Conservation (phyloP, 1,140 invertebrate genomes). For the Platyura marginata region DNA sequence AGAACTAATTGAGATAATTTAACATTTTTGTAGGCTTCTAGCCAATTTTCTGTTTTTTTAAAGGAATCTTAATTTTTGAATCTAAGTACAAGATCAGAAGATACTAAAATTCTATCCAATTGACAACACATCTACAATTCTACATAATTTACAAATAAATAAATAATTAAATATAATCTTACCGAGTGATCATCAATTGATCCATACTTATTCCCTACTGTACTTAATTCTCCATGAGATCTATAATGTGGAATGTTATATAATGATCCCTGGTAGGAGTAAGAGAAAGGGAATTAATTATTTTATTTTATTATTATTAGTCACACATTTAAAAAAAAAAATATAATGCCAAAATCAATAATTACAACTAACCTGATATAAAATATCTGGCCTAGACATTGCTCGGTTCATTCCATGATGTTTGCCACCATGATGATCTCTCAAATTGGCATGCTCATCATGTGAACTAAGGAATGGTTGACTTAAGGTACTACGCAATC, state of each 20-base stretch:
- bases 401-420: slow-evolving; percentile 37
- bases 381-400: slow-evolving; percentile 70
- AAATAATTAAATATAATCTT: neutral
- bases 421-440: too few species aligned
- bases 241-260: slow-evolving; percentile 27
- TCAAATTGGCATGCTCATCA: slow-evolving; percentile 7
- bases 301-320: neutral
- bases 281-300: neutral
- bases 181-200: slow-evolving; percentile 5
- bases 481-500: slow-evolving; percentile 12
- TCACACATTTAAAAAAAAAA: neutral
- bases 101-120: too few species aligned
- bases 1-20: too few species aligned
- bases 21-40: too few species aligned
- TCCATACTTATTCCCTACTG: slow-evolving; percentile 17
- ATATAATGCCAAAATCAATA: too few species aligned
- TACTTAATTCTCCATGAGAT: slow-evolving; percentile 20
- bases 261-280: slow-evolving; percentile 15
- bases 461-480: slow-evolving; percentile 16
- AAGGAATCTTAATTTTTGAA: too few species aligned
- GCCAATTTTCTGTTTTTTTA: too few species aligned
- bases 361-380: slow-evolving; percentile 78
- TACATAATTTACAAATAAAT: neutral
- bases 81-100: too few species aligned
- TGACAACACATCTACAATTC: too few species aligned